Evolutionary conservation across 1,140 invertebrate genomes (phyloP), one percentile per base, ranked within the genome.

Genomic region (Vollenhovia emeryi): DNA sequence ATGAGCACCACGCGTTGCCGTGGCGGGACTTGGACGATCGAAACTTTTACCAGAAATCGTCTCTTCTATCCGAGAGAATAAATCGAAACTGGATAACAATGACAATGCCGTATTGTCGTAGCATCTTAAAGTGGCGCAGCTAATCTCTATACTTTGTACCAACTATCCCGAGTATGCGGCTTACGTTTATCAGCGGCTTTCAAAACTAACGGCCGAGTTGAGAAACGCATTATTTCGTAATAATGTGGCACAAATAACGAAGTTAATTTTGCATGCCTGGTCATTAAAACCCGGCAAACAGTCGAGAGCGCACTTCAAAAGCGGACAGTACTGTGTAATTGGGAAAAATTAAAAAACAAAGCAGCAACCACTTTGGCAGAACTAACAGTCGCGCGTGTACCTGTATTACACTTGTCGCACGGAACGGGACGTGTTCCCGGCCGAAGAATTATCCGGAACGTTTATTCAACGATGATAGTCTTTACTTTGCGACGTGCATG

Each of bases 251-350:
- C 55, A 43, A 78, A 68, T 90, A 89, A 90, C 88, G 88, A 90
- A 87, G 89, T 89, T 87, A 89, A 90, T 90, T 87, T 73, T 30
- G 79, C 73, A 83, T 76, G 82, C n/a, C 18, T 75, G 40, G 78
- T 87, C 89, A 86, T 90, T 90, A 90, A 90, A 90, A 86, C 83
- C 86, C 71, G 59, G 45, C 89, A 50, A 75, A 87, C 82, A 68
- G 89, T 86, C 78, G 86, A 87, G 85, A 87, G 85, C 71, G 60
- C 68, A 62, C 82, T 87, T 75, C 40, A 84, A 82, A 48, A 30
- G 57, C 66, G 36, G 66, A 73, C 40, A 18, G 55, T 71, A 30
- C 69, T 82, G n/a, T 75, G 80, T 90, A 90, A 90, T 90, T 90
- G 87, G 80, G 52, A 84, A 87, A 84, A 89, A 87, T 85, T 89